Percentiles rank a stretch among this genome's conserved stretches.
Conservation (phyloP, 2,888 invertebrate genomes). For the Lordiphosa andalusiaca region DNA sequence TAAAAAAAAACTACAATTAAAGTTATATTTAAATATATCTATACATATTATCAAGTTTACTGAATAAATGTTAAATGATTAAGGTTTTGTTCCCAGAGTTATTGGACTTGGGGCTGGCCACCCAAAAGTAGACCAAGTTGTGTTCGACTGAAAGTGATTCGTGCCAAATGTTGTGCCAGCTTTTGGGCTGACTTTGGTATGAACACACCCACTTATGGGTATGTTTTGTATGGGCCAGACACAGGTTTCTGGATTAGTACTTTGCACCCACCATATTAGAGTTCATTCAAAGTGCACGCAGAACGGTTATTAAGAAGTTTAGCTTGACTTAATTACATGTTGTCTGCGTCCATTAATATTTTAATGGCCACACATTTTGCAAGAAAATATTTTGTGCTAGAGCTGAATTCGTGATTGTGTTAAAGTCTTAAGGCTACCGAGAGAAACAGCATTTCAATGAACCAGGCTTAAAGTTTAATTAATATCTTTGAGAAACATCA, state of each 20-base stretch:
- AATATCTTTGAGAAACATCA: too few relatives aligned
- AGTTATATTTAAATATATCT: slow-evolving; percentile 8
- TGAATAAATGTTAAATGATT: slow-evolving; percentile 39
- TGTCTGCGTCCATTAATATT: neutral
- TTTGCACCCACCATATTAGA: neutral
- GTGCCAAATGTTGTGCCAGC: slow-evolving; percentile 10
- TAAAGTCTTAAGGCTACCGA: neutral
- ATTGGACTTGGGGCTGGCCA: neutral
- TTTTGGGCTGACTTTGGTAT: slow-evolving; percentile 25
- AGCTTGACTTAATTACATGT: slow-evolving; percentile 2
- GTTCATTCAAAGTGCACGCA: slow-evolving; percentile 8
- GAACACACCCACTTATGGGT: neutral
- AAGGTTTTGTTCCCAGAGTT: slow-evolving; percentile 25
- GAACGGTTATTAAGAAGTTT: slow-evolving; percentile 1
- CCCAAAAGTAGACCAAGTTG: slow-evolving; percentile 40
- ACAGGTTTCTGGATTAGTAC: neutral
- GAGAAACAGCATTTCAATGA: neutral
- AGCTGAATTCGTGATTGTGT: neutral
- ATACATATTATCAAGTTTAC: slow-evolving; percentile 35
- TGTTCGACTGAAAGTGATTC: rapidly evolving
- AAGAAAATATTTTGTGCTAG: neutral
- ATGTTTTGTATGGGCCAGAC: too few relatives aligned
- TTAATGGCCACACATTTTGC: slow-evolving; percentile 6
- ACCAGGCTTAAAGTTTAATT: too few relatives aligned
- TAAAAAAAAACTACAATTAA: slow-evolving; percentile 26